Percentiles rank a stretch among this genome's conserved stretches.
Evolutionary conservation across 2,888 invertebrate genomes (phyloP).

Genomic region (Eristalinus sepulchralis): DNA sequence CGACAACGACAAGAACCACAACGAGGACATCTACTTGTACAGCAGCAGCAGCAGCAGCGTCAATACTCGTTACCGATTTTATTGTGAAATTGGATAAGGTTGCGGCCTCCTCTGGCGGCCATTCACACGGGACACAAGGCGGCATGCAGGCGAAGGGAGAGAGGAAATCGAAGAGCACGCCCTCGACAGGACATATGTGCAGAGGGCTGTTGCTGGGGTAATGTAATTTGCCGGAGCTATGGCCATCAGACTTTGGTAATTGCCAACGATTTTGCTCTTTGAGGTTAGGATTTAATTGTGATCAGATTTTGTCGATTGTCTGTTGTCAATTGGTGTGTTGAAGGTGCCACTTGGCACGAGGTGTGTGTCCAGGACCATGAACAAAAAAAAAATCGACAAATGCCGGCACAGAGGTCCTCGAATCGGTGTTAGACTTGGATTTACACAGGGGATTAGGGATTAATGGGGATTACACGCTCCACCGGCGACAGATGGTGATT

Average conservation of each 20-base stretch:
- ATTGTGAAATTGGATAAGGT: constrained; percentile 67
- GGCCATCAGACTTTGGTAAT: constrained; percentile 59
- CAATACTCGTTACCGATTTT: constrained; percentile 65
- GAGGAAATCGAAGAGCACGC: background rate
- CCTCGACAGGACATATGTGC: background rate
- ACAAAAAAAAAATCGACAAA: background rate
- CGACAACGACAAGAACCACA: constrained; percentile 1
- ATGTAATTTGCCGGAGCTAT: constrained; percentile 56
- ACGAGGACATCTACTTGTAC: constrained; percentile 13
- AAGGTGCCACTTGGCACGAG: constrained; percentile 21
- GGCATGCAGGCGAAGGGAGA: background rate
- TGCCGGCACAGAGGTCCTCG: background rate
- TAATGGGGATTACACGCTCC: constrained; percentile 21
- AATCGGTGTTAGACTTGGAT: constrained; percentile 30
- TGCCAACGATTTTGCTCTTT: constrained; percentile 62
- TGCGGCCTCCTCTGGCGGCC: constrained; percentile 24
- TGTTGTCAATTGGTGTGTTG: constrained; percentile 61
- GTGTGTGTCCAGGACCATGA: background rate
- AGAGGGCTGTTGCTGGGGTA: background rate
- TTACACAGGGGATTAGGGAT: constrained; percentile 32
- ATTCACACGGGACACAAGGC: background rate
- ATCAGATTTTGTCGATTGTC: constrained; percentile 68
- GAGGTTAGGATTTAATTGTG: constrained; percentile 68
- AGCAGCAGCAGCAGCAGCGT: constrained; percentile 32
- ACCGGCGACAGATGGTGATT: background rate